A percentile compares a stretch with the other conserved stretches of the same genome.
These are phyloP conservation scores for Metopolophium dirhodum DNA, from an alignment of 1,140 invertebrate genomes.

Conservation along the genomic window DNA sequence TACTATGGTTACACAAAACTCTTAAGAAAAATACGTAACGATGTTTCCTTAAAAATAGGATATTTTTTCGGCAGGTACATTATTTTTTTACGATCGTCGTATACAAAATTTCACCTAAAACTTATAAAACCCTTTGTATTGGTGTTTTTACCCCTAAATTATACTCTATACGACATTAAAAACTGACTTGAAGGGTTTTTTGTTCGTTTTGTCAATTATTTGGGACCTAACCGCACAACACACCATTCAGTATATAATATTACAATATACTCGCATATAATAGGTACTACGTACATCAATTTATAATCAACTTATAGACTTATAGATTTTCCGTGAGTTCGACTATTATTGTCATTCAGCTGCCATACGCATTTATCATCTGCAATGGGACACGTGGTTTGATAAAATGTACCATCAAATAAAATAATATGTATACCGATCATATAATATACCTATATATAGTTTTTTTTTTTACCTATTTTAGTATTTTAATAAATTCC, in stretches of 20 bases:
- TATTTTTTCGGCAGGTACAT: background rate
- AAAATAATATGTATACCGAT: no score
- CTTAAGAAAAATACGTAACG: background rate
- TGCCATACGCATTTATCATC: no score
- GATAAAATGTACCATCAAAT: no score
- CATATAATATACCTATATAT: no score
- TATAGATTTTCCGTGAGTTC: background rate
- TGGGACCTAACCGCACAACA: background rate
- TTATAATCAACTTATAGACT: background rate
- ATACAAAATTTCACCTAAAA: background rate
- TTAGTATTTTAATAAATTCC: no score
- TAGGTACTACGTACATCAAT: background rate
- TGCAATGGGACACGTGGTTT: no score
- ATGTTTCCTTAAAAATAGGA: background rate
- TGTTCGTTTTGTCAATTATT: background rate
- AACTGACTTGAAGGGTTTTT: background rate
- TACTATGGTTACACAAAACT: background rate
- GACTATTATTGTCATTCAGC: no score
- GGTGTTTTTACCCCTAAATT: background rate
- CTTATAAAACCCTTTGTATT: background rate
- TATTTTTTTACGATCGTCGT: background rate
- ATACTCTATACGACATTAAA: background rate
- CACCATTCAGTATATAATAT: background rate
- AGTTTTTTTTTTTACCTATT: no score
- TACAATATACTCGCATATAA: no score